Conservation (phyloP, 2,113 vertebrate genomes). For the Brienomyrus longianalis region DNA sequence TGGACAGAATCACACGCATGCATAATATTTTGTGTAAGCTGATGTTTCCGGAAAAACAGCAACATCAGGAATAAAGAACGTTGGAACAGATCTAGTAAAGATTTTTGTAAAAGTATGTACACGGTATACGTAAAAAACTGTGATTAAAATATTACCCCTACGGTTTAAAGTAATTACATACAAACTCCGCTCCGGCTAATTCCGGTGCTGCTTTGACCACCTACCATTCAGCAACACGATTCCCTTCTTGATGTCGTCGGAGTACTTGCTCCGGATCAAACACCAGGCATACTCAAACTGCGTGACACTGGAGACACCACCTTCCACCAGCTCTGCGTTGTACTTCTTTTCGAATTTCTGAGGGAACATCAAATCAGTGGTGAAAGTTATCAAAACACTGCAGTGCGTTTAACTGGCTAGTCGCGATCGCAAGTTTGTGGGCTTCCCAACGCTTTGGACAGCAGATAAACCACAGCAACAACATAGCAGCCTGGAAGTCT, state of each 20-base stretch:
- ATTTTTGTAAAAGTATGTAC: background rate
- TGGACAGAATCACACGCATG: background rate
- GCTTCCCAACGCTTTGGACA: background rate
- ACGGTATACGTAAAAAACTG: background rate
- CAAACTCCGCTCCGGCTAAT: background rate
- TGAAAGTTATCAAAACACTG: background rate
- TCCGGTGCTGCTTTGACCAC: constrained; percentile 5
- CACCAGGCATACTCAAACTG: constrained; percentile 89
- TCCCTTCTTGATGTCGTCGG: constrained; percentile 72
- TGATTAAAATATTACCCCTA: background rate
- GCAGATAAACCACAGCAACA: background rate
- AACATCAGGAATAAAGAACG: background rate
- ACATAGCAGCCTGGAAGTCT: background rate
- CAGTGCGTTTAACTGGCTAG: background rate
- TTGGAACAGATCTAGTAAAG: background rate
- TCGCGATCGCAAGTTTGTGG: background rate
- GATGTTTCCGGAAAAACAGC: background rate
- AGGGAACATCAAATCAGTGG: background rate
- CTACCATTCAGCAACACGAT: constrained; percentile 71
- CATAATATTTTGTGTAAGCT: background rate
- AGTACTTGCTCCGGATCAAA: constrained; percentile 77
- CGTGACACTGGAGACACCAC: constrained; percentile 69
- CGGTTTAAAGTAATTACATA: background rate
- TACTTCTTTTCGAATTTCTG: constrained; percentile 87
- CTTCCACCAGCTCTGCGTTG: constrained; percentile 65